phyloP scores from a whole-genome alignment of 2,888 invertebrate genomes.

The Drymonia ruficornis region DNA sequence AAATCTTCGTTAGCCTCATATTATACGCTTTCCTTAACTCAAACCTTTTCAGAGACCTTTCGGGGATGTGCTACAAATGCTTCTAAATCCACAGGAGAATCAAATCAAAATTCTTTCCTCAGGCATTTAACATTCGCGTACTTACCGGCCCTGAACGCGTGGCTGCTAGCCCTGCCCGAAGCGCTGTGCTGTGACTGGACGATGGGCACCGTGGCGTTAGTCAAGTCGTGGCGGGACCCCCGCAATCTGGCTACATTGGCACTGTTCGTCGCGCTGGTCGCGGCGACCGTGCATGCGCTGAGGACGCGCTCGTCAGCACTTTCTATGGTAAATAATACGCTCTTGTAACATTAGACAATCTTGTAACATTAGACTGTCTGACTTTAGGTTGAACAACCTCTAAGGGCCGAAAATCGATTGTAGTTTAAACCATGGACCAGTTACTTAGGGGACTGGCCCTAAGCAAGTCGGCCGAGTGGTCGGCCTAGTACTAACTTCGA shows the following conservation, averaged over 20 bases:
- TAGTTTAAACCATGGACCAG: too few relatives aligned
- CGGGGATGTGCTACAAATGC: background rate
- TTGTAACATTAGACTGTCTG: too few relatives aligned
- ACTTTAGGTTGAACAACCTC: too few relatives aligned
- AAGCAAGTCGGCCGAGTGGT: too few relatives aligned
- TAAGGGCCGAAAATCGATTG: too few relatives aligned
- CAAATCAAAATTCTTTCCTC: conserved; percentile 25
- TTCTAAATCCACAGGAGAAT: background rate
- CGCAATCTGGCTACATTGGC: conserved; percentile 92
- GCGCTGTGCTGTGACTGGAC: conserved; percentile 99
- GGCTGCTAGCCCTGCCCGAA: conserved; percentile 95
- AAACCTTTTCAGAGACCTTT: background rate
- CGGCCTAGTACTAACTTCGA: too few relatives aligned
- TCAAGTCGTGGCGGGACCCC: conserved; percentile 91
- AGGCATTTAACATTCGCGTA: conserved; percentile 97
- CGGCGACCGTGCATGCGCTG: conserved; percentile 81
- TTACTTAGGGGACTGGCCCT: too few relatives aligned
- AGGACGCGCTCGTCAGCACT: conserved; percentile 73
- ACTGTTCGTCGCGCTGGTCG: conserved; percentile 86
- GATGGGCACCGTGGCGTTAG: conserved; percentile 96
- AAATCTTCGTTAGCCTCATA: too few relatives aligned
- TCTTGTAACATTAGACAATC: background rate
- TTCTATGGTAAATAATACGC: conserved; percentile 67
- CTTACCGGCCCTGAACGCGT: conserved; percentile 94
- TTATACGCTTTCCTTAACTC: too few relatives aligned